Conservation (phyloP, 1,140 invertebrate genomes). For the Ditylenchus dipsaci region DNA sequence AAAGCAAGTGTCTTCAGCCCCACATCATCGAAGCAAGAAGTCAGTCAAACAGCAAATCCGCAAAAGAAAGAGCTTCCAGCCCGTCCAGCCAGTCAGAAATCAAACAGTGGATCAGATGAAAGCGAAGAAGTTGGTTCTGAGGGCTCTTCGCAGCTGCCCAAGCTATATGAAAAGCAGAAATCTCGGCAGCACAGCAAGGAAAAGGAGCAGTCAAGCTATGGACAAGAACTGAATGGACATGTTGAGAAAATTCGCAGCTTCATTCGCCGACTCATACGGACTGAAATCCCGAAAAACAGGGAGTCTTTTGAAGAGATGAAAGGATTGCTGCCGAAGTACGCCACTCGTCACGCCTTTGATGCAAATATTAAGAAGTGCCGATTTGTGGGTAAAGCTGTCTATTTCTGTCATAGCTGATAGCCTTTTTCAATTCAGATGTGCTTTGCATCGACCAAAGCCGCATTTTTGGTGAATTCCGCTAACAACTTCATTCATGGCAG, state of each 20-base stretch:
- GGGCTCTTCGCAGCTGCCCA: no score
- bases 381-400: neutral
- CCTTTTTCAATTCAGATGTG: neutral
- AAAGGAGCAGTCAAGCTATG: no score
- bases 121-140: no score
- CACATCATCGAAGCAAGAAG: no score
- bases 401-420: neutral
- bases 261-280: neutral
- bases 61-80: no score
- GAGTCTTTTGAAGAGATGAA: neutral
- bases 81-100: no score
- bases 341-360: neutral
- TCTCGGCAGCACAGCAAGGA: no score
- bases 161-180: no score
- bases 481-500: neutral
- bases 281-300: neutral
- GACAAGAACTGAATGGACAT: neutral
- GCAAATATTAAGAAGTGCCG: neutral
- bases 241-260: conserved; percentile 3
- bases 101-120: no score
- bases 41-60: no score
- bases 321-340: neutral
- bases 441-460: neutral
- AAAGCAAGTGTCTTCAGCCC: no score
- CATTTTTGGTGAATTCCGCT: neutral